Evolutionary conservation across 2,113 vertebrate genomes (phyloP), one percentile per base, ranked within the genome.

Genomic region (Larimichthys crocea): DNA sequence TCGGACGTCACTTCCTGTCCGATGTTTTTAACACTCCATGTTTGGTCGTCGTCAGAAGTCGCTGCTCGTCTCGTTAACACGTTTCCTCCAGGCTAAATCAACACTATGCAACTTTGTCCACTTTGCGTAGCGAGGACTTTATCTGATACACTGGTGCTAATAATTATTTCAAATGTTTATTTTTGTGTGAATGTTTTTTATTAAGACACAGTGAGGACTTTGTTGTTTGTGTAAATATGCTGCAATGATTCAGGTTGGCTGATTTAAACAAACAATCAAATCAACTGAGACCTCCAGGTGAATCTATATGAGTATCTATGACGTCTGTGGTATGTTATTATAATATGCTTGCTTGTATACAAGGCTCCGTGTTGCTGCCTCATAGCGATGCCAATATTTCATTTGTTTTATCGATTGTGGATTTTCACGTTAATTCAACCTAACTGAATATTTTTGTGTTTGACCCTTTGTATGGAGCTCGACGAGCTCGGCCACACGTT

Each of bases 111-210:
- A 98, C 95, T 97, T 97, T 92, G 96, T 98, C 97, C 93, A 95
- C 97, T 95, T 91, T 96, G 96, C 91, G 95, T 96, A 97, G 95
- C 94, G 95, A 97, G 94, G 96, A 24, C 79, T 97, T 96, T 96
- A 97, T 95, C 96, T 98, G 98, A 99, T 97, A 98, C 98, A 99
- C 98, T 99, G 98, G 98, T 99, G 98, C 98, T 99, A 99, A 98
- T 97, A 96, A 98, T 99, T 96, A 98, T 98, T 97, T 97, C 96
- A 98, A 97, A 97, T 97, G 94, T 97, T 97, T 99, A 96, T 97
- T 97, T 99, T 97, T 97, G 97, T 97, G 97, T 97, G 98, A 97
- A 97, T 97, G 96, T 95, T 95, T 95, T 93, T 95, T 96, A 96
- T 96, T 94, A 93, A 96, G 94, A 94, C 94, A 94, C 95, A 96